Evolutionary conservation across 2,113 vertebrate genomes (phyloP).

Genomic region (Hystrix brachyura): DNA sequence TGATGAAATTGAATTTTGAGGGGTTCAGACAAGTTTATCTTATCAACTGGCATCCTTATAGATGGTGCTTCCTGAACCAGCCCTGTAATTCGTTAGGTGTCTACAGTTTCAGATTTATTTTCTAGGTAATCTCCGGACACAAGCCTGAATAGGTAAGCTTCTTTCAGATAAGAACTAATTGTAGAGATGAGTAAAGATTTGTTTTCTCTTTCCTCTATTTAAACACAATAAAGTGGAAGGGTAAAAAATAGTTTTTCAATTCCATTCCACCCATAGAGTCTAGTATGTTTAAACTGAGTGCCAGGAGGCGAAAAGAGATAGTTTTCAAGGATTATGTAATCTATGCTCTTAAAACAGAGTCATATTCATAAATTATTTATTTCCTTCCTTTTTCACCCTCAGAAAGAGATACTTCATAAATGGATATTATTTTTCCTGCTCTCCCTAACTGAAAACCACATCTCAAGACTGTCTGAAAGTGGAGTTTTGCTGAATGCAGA

Average conservation of each 20-base stretch:
- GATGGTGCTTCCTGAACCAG: not conserved
- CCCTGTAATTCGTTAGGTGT: not conserved
- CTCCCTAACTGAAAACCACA: not conserved
- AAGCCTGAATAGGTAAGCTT: not conserved
- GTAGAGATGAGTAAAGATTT: not conserved
- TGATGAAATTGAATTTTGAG: not conserved
- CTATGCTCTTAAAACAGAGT: not conserved
- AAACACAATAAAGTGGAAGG: not conserved
- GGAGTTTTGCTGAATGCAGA: not conserved
- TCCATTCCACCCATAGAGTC: not conserved
- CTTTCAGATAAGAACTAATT: not conserved
- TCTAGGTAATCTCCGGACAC: not conserved
- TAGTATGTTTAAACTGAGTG: not conserved
- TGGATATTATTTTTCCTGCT: conserved; percentile 30
- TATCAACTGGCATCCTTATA: not conserved
- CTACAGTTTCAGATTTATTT: not conserved
- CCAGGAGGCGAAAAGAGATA: not conserved
- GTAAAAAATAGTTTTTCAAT: not conserved
- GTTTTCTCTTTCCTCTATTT: not conserved
- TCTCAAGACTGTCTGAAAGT: conserved; percentile 41
- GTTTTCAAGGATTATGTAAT: conserved; percentile 28
- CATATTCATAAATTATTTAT: conserved; percentile 1
- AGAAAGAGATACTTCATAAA: conserved; percentile 25
- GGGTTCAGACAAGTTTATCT: not conserved
- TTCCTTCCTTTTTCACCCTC: not conserved